phyloP scores from a whole-genome alignment of 64 coral and sea anemone species.

The Anthopleura sola region DNA sequence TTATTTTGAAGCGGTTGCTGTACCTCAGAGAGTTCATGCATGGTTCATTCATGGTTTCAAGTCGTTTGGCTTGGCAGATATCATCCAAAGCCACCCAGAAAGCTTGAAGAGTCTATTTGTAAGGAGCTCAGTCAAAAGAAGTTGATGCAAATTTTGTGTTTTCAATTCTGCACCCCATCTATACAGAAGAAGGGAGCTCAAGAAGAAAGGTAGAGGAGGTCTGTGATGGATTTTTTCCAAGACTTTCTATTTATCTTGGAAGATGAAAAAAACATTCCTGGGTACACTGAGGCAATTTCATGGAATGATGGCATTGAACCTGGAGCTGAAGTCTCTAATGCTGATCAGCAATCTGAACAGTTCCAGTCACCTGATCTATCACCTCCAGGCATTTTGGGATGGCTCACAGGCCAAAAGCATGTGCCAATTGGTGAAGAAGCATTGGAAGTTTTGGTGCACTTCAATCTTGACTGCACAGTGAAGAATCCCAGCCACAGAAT shows the following conservation, averaged over 20 bases:
- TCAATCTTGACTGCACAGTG: constrained; percentile 39
- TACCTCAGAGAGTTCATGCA: constrained; percentile 55
- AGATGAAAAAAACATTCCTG: constrained; percentile 42
- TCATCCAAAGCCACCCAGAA: constrained; percentile 21
- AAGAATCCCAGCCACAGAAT: constrained; percentile 29
- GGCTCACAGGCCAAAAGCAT: constrained; percentile 64
- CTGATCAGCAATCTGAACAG: constrained; percentile 22
- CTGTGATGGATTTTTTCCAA: constrained; percentile 68
- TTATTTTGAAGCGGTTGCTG: constrained; percentile 24
- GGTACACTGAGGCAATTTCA: constrained; percentile 43
- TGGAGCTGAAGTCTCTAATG: not conserved
- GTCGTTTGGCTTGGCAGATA: constrained; percentile 30
- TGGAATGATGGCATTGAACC: constrained; percentile 15
- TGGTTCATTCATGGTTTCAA: too few species aligned
- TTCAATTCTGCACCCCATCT: constrained; percentile 53
- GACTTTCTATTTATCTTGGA: constrained; percentile 54
- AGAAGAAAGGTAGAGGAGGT: constrained; percentile 49
- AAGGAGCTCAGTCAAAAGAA: constrained; percentile 17
- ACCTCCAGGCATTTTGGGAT: constrained; percentile 47
- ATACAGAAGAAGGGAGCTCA: constrained; percentile 53
- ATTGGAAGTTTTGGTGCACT: not conserved
- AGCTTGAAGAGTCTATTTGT: constrained; percentile 33
- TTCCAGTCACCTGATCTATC: constrained; percentile 35
- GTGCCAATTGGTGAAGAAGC: constrained; percentile 30
- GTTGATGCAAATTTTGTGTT: constrained; percentile 70